phyloP scores from a whole-genome alignment of 1,140 invertebrate genomes.

The Drosophila serrata region DNA sequence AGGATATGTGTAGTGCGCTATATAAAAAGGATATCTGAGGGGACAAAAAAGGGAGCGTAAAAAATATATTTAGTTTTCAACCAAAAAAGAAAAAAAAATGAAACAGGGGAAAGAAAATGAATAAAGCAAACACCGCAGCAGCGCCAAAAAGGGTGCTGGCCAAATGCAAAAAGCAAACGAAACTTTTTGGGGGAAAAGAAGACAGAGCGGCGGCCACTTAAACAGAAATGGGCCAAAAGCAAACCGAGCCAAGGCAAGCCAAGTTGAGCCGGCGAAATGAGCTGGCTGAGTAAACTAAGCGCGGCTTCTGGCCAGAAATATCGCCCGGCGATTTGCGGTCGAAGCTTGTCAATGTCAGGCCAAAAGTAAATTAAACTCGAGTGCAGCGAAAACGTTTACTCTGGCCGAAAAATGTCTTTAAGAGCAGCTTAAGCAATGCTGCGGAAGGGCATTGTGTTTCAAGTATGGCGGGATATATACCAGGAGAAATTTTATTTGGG shows the following conservation, averaged over 20 bases:
- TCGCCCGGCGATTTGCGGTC: slow-evolving; percentile 45
- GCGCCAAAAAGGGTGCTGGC: slow-evolving; percentile 43
- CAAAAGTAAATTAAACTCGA: slow-evolving; percentile 40
- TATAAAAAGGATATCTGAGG: slow-evolving; percentile 53
- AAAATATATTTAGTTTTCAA: slow-evolving; percentile 43
- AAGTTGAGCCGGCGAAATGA: slow-evolving; percentile 25
- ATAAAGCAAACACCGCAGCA: slow-evolving; percentile 46
- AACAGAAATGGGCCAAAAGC: slow-evolving; percentile 64
- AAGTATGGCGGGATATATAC: background rate
- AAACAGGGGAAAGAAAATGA: slow-evolving; percentile 45
- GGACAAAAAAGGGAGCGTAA: slow-evolving; percentile 34
- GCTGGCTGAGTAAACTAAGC: slow-evolving; percentile 35
- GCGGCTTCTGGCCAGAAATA: slow-evolving; percentile 26
- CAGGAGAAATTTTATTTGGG: background rate
- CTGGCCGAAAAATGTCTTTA: slow-evolving; percentile 13
- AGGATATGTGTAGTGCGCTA: slow-evolving; percentile 62
- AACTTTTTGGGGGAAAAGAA: slow-evolving; percentile 35
- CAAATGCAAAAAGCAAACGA: slow-evolving; percentile 55
- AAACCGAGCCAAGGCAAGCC: slow-evolving; percentile 35
- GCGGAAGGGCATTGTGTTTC: slow-evolving; percentile 3
- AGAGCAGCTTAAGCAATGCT: slow-evolving; percentile 26
- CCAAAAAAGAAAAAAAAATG: slow-evolving; percentile 17
- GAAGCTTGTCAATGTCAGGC: slow-evolving; percentile 53
- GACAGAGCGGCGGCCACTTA: slow-evolving; percentile 64
- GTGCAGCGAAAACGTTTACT: slow-evolving; percentile 33